Conservation (phyloP, 1,140 invertebrate genomes). For the Plodia interpunctella region DNA sequence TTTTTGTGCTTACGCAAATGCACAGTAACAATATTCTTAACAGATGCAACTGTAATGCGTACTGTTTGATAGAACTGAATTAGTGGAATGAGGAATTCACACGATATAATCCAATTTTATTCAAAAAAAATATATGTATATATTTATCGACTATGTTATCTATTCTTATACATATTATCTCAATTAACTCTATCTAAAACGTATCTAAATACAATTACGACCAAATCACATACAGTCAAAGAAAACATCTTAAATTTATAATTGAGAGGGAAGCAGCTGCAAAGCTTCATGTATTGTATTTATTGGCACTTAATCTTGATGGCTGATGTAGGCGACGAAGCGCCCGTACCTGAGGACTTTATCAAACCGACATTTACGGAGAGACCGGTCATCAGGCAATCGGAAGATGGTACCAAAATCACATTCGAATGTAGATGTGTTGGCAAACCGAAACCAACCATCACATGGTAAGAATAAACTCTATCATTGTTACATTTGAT, state of each 20-base stretch:
- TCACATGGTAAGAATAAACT: constrained; percentile 89
- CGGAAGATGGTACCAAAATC: constrained; percentile 94
- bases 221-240: constrained; percentile 52
- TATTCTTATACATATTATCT: constrained; percentile 51
- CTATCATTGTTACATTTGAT: constrained; percentile 3
- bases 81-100: constrained; percentile 33
- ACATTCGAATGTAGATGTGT: constrained; percentile 97
- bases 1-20: constrained; percentile 55
- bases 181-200: constrained; percentile 55
- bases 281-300: constrained; percentile 30
- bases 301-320: neutral
- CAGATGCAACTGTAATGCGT: constrained; percentile 71
- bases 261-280: constrained; percentile 39
- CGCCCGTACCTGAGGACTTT: constrained; percentile 91
- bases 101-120: constrained; percentile 37
- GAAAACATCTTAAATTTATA: constrained; percentile 73
- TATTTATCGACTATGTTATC: constrained; percentile 39
- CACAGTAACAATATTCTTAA: constrained; percentile 48
- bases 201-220: constrained; percentile 37
- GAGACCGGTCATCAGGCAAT: constrained; percentile 96
- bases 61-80: constrained; percentile 50
- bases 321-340: constrained; percentile 88
- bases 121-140: constrained; percentile 44
- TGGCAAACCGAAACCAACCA: constrained; percentile 93
- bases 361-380: constrained; percentile 97